Conservation (phyloP, 2,888 invertebrate genomes). For the Patella ulyssiponensis region DNA sequence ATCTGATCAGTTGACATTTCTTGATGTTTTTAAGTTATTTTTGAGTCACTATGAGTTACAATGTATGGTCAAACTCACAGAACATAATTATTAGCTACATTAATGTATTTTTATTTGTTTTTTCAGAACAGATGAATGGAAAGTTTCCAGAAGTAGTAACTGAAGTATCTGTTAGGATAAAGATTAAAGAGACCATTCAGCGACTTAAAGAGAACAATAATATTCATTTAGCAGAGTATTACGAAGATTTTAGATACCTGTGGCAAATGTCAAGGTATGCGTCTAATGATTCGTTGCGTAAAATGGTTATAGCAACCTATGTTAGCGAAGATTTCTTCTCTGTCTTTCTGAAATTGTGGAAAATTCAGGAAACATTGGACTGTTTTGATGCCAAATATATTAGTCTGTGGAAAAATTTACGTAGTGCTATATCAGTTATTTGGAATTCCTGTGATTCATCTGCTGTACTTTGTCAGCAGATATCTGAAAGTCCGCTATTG, state of each 20-base stretch:
- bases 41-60: no score
- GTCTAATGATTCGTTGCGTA: conserved; percentile 9
- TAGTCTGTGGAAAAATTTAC: conserved; percentile 49
- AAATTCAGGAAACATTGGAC: conserved; percentile 32
- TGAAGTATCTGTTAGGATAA: conserved; percentile 1
- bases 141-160: conserved; percentile 4
- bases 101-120: neutral
- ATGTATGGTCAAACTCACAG: no score
- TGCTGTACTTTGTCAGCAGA: conserved; percentile 53
- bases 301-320: conserved; percentile 15
- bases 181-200: conserved; percentile 2
- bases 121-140: neutral
- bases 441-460: conserved; percentile 65
- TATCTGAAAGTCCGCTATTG: conserved; percentile 38
- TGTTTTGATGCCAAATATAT: conserved; percentile 30
- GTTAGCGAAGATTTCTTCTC: conserved; percentile 17
- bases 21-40: no score
- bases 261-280: conserved; percentile 20
- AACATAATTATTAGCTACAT: no score
- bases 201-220: conserved; percentile 14
- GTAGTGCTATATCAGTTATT: conserved; percentile 52
- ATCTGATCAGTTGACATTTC: no score
- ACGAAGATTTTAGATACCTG: conserved; percentile 19
- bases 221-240: neutral
- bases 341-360: conserved; percentile 32